Evolutionary conservation across 2,113 vertebrate species (phyloP).

Genomic region (Labeo rohita): DNA sequence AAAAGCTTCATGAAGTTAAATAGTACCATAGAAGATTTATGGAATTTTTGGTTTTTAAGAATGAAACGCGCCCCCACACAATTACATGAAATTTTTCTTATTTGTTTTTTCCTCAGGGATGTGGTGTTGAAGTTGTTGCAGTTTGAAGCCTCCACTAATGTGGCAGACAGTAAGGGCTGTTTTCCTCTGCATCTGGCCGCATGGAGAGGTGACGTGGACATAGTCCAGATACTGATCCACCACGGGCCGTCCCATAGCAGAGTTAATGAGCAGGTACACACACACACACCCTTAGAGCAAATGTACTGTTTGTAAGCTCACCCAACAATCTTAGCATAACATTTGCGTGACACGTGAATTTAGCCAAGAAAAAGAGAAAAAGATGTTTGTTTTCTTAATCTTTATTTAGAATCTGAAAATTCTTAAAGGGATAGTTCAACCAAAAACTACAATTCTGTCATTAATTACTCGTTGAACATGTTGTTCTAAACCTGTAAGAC

Average conservation of each 20-base stretch:
- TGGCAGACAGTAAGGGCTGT: slow-evolving; percentile 95
- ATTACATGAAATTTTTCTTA: background rate
- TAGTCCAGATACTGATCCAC: slow-evolving; percentile 94
- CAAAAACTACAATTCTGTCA: no score
- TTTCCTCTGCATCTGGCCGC: slow-evolving; percentile 96
- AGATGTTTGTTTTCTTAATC: no score
- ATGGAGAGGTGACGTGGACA: slow-evolving; percentile 96
- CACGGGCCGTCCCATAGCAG: slow-evolving; percentile 91
- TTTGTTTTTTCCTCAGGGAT: slow-evolving; percentile 76
- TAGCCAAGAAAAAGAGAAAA: background rate
- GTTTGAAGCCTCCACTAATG: slow-evolving; percentile 91
- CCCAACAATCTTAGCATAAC: background rate
- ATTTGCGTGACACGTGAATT: background rate
- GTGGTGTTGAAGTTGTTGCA: slow-evolving; percentile 96
- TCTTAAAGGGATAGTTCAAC: no score
- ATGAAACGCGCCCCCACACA: background rate
- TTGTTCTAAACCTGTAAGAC: no score
- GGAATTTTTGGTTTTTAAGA: background rate
- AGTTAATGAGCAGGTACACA: slow-evolving; percentile 92
- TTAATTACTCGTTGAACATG: no score
- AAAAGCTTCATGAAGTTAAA: background rate
- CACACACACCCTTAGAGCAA: background rate
- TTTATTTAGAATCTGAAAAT: no score
- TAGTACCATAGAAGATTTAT: slow-evolving; percentile 2
- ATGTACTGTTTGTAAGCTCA: background rate